Conservation (phyloP, 2,113 vertebrate species). For the Epinephelus cyanopodus region DNA sequence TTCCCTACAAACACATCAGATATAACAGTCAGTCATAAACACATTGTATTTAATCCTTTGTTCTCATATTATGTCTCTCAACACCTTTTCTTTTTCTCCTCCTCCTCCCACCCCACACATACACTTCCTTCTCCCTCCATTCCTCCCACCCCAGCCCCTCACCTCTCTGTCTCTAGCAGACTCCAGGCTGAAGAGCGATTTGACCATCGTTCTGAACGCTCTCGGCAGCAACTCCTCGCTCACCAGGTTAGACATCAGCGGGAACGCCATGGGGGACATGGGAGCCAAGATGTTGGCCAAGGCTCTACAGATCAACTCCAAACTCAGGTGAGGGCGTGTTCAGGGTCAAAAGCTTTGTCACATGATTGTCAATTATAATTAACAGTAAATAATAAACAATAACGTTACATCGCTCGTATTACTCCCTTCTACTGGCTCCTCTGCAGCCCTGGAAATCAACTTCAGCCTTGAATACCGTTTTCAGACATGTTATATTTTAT, state of each 20-base stretch:
- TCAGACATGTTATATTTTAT: neutral
- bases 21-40: neutral
- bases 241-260: conserved; percentile 95
- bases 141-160: conserved; percentile 86
- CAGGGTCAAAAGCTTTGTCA: neutral
- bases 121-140: neutral
- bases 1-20: neutral
- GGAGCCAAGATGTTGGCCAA: conserved; percentile 98
- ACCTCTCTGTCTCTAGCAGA: conserved; percentile 96
- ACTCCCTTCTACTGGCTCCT: too few species aligned
- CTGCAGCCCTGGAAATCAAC: neutral
- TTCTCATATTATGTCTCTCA: conserved; percentile 18
- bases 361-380: too few species aligned
- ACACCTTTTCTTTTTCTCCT: neutral
- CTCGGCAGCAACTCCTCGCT: conserved; percentile 96
- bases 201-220: conserved; percentile 96
- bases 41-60: neutral
- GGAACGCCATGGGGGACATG: conserved; percentile 98
- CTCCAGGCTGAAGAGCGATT: conserved; percentile 94
- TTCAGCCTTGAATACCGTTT: neutral
- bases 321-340: conserved; percentile 88
- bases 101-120: neutral
- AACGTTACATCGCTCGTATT: too few species aligned
- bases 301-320: conserved; percentile 97
- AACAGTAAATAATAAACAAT: neutral